phyloP scores from a whole-genome alignment of 2,113 vertebrate genomes.

The Rhynchomys soricoides region DNA sequence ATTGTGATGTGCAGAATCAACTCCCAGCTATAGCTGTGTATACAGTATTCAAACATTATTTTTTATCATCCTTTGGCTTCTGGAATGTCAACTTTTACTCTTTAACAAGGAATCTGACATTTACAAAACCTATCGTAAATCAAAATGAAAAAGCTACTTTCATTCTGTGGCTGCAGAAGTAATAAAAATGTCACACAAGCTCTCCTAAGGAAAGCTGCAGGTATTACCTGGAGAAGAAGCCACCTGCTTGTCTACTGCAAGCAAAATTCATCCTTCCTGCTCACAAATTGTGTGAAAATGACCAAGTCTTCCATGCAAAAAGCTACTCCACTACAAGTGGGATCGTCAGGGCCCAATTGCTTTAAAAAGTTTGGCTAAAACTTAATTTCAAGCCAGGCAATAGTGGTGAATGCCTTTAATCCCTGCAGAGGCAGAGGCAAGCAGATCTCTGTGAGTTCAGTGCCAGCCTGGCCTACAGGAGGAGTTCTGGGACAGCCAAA shows the following conservation, averaged over 20 bases:
- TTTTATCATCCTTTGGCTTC: slow-evolving; percentile 64
- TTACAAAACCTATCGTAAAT: slow-evolving; percentile 68
- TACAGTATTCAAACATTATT: slow-evolving; percentile 21
- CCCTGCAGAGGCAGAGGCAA: not conserved
- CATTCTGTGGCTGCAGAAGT: slow-evolving; percentile 55
- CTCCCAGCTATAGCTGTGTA: not conserved
- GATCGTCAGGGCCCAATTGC: not conserved
- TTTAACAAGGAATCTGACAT: slow-evolving; percentile 72
- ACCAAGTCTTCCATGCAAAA: not conserved
- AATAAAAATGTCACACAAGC: slow-evolving; percentile 66
- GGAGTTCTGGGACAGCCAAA: not conserved
- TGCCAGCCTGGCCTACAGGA: not conserved
- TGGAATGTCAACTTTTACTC: slow-evolving; percentile 57
- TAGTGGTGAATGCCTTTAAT: not conserved
- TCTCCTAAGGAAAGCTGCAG: slow-evolving; percentile 33
- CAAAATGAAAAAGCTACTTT: slow-evolving; percentile 65
- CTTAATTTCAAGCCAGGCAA: not conserved
- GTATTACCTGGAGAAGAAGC: slow-evolving; percentile 46
- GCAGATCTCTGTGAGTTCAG: not conserved
- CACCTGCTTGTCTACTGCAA: not conserved
- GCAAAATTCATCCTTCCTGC: not conserved
- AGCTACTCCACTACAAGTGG: not conserved
- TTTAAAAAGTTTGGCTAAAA: slow-evolving; percentile 40
- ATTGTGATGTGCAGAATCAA: not conserved
- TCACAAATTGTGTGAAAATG: not conserved